Evolutionary conservation across 2,888 invertebrate species (phyloP).

Genomic region (Monochamus alternatus): DNA sequence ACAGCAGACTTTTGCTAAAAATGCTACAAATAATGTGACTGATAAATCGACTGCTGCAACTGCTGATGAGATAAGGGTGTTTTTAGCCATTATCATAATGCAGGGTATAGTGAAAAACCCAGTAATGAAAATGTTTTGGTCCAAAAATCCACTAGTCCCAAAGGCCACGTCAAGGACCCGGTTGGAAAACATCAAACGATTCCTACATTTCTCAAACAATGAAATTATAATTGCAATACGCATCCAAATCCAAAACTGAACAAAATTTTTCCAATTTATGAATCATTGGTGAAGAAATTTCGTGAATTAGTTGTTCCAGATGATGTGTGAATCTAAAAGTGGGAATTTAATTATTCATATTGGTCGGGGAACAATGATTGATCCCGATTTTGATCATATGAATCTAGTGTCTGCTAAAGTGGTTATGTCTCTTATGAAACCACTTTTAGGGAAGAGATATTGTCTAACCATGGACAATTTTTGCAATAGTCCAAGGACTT

Average conservation of each 20-base stretch:
- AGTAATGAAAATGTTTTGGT: not conserved
- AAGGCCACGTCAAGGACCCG: not conserved
- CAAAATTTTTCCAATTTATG: too few species aligned
- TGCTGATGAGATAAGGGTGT: not conserved
- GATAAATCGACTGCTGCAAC: not conserved
- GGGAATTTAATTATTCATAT: too few species aligned
- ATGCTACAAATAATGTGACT: not conserved
- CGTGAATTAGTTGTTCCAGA: too few species aligned
- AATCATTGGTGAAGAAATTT: too few species aligned
- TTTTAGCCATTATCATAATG: not conserved
- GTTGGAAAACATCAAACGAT: not conserved
- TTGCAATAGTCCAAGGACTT: conserved; percentile 26
- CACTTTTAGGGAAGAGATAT: not conserved
- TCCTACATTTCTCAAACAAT: not conserved
- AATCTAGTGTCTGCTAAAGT: conserved; percentile 12
- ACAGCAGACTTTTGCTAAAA: not conserved
- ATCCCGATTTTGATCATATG: not conserved
- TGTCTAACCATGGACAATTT: conserved; percentile 31
- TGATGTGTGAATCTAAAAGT: too few species aligned
- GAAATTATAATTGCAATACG: not conserved
- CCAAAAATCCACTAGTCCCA: not conserved
- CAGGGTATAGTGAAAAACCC: conserved; percentile 2
- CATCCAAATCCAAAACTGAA: not conserved
- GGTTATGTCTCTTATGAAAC: not conserved
- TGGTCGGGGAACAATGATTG: not conserved